Evolutionary conservation across 2,797 vertebrate genomes (phyloP).

Genomic region (Gymnoscopelus microlampas): DNA sequence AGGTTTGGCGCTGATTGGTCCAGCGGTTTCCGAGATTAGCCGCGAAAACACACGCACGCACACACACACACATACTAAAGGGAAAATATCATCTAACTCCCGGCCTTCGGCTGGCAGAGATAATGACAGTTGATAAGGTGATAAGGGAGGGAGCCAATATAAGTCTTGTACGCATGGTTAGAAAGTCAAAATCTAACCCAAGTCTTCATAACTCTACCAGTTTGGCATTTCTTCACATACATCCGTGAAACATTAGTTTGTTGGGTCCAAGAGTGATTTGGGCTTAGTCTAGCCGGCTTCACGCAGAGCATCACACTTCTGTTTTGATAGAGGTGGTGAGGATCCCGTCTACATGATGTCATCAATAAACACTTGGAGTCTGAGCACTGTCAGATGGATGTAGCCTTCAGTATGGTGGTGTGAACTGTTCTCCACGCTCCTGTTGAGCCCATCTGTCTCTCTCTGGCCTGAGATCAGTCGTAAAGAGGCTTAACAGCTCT

Average conservation of each 20-base stretch:
- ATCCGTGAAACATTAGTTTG: not conserved
- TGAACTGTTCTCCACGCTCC: conserved; percentile 53
- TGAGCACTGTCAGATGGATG: not conserved
- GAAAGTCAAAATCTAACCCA: too few relatives aligned
- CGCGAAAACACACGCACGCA: too few relatives aligned
- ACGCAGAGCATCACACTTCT: conserved; percentile 25
- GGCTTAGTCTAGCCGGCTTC: conserved; percentile 33
- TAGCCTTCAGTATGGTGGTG: conserved; percentile 39
- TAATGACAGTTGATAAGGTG: too few relatives aligned
- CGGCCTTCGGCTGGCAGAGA: too few relatives aligned
- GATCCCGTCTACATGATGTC: conserved; percentile 21
- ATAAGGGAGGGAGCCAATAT: too few relatives aligned
- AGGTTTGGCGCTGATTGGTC: too few relatives aligned
- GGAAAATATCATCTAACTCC: too few relatives aligned
- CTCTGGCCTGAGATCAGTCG: conserved; percentile 43
- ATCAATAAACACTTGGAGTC: conserved; percentile 48
- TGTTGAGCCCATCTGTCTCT: conserved; percentile 49
- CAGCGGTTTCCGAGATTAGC: too few relatives aligned
- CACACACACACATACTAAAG: too few relatives aligned
- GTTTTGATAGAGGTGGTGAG: conserved; percentile 23
- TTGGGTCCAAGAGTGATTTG: conserved; percentile 11
- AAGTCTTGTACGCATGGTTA: not conserved
- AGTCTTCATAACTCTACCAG: too few relatives aligned
- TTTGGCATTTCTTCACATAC: too few relatives aligned
- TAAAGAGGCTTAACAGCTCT: conserved; percentile 40